phyloP scores from a whole-genome alignment of 2,888 invertebrate species.

The Sinodicranocentrus sp. region DNA sequence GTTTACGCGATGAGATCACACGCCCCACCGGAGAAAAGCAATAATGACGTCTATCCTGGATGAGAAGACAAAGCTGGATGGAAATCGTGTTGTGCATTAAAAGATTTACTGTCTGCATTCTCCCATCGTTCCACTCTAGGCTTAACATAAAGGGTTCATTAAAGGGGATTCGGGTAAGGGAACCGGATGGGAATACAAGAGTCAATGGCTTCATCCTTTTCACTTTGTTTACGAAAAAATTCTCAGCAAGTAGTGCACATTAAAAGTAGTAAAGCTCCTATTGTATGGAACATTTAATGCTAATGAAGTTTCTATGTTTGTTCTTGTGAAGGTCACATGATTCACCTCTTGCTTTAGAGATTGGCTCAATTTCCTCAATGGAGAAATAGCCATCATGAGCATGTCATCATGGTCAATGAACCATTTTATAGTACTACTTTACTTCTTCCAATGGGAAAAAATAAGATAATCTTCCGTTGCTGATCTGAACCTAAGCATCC shows the following conservation, averaged over 20 bases:
- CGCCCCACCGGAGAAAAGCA: conserved; percentile 14
- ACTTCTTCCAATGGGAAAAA: no score
- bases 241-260: not conserved
- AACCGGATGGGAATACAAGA: not conserved
- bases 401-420: conserved; percentile 50
- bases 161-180: conserved; percentile 49
- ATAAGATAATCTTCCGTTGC: no score
- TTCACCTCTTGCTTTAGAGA: no score
- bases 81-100: conserved; percentile 65
- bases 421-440: no score
- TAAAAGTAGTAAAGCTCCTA: not conserved
- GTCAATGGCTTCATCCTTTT: no score
- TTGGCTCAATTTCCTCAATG: not conserved
- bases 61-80: conserved; percentile 53
- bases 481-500: no score
- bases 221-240: no score
- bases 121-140: not conserved
- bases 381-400: no score
- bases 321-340: not conserved
- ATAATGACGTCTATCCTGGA: conserved; percentile 46
- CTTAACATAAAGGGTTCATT: conserved; percentile 59
- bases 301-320: conserved; percentile 54
- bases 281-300: conserved; percentile 51
- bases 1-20: conserved; percentile 1
- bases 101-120: conserved; percentile 48